Evolutionary conservation across 2,797 vertebrate species (phyloP).

Genomic region (Acanthurus lineatus): DNA sequence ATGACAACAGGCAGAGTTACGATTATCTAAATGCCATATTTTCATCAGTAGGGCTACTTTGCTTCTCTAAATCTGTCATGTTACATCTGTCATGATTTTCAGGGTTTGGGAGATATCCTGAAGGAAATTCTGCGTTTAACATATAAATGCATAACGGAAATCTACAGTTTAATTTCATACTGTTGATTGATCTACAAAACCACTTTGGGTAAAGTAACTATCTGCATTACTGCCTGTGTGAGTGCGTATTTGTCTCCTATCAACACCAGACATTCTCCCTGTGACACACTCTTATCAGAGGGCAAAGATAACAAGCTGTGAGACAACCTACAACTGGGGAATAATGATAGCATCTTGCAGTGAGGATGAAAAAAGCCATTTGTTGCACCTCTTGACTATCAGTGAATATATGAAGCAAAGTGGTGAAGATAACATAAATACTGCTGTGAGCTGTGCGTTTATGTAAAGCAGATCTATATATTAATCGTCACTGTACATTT

Average conservation of each 20-base stretch:
- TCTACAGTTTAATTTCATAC: neutral
- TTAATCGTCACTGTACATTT: neutral
- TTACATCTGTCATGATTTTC: neutral
- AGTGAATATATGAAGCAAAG: slow-evolving; percentile 2
- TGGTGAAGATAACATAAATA: neutral
- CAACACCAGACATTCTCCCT: slow-evolving; percentile 50
- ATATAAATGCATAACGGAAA: slow-evolving; percentile 1
- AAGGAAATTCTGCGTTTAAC: slow-evolving; percentile 8
- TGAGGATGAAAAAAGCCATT: slow-evolving; percentile 50
- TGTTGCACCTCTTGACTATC: slow-evolving; percentile 17
- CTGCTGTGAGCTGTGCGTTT: neutral
- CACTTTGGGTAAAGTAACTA: slow-evolving; percentile 18
- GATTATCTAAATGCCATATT: neutral
- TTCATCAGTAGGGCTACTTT: neutral
- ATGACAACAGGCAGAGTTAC: neutral
- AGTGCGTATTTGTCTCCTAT: slow-evolving; percentile 18
- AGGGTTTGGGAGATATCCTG: slow-evolving; percentile 7
- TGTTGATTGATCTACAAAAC: slow-evolving; percentile 10
- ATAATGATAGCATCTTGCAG: slow-evolving; percentile 47
- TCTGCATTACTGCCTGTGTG: slow-evolving; percentile 15
- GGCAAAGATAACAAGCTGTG: slow-evolving; percentile 70
- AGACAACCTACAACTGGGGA: slow-evolving; percentile 57
- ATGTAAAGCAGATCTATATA: neutral
- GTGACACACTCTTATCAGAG: slow-evolving; percentile 70
- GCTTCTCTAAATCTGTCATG: slow-evolving; percentile 14